phyloP scores from a whole-genome alignment of 92 coral and sea anemone species.

The Zoanthus sociatus region DNA sequence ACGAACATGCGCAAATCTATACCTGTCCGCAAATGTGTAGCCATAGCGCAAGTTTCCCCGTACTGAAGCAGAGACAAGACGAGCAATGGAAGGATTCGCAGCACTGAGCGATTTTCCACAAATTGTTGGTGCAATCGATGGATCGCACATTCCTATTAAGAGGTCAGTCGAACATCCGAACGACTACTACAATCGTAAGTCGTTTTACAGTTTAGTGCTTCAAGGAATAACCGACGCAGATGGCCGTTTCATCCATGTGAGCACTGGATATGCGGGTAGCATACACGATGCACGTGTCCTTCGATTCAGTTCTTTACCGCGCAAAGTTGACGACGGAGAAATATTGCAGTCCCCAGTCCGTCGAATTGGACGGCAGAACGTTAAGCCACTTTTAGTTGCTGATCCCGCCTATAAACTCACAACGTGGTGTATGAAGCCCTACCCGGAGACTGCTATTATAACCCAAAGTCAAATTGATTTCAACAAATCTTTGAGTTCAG shows the following conservation, averaged over 20 bases:
- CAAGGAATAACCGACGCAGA: constrained; percentile 69
- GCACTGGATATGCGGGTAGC: constrained; percentile 64
- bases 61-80: constrained; percentile 61
- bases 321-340: constrained; percentile 47
- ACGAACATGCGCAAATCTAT: constrained; percentile 59
- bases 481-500: constrained; percentile 51
- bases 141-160: constrained; percentile 66
- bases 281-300: constrained; percentile 68
- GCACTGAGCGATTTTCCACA: constrained; percentile 62
- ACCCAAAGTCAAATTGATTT: constrained; percentile 50
- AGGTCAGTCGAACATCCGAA: constrained; percentile 54
- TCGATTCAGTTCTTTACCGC: constrained; percentile 53
- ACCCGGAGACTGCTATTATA: constrained; percentile 50
- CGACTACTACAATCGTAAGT: constrained; percentile 60
- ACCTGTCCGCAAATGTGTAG: constrained; percentile 19
- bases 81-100: constrained; percentile 58
- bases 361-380: constrained; percentile 16
- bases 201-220: constrained; percentile 62
- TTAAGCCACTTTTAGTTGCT: constrained; percentile 56
- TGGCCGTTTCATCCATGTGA: constrained; percentile 59
- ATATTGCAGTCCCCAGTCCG: constrained; percentile 49
- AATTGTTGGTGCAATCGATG: constrained; percentile 70
- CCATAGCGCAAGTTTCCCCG: constrained; percentile 65
- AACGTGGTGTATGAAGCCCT: constrained; percentile 61
- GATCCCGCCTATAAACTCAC: constrained; percentile 9